Conservation (phyloP, 2,113 vertebrate species). For the Neogale vison region DNA sequence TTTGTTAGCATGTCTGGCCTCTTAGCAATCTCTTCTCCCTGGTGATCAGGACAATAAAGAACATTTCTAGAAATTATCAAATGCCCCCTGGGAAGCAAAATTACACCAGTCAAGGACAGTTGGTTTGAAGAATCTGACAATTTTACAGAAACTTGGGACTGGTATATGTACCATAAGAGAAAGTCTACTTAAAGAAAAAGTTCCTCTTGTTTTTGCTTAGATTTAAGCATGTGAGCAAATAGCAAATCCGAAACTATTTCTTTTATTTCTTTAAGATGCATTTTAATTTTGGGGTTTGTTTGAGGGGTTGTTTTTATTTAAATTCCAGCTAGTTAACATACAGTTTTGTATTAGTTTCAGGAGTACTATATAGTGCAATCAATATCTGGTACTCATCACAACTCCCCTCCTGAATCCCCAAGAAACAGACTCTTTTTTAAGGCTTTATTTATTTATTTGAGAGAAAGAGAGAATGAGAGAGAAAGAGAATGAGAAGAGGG, state of each 20-base stretch:
- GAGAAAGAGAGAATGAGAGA: too few species aligned
- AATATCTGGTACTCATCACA: neutral
- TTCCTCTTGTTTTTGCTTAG: neutral
- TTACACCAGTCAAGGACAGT: neutral
- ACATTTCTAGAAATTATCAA: neutral
- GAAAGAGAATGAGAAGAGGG: too few species aligned
- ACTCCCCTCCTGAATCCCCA: neutral
- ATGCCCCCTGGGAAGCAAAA: neutral
- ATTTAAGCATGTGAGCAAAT: neutral
- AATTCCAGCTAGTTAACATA: neutral
- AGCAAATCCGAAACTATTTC: neutral
- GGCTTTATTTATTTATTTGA: too few species aligned
- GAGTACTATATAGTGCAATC: neutral
- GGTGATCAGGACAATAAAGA: neutral
- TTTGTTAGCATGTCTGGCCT: neutral
- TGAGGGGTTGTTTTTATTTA: neutral
- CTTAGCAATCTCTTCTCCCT: neutral
- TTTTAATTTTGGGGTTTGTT: neutral
- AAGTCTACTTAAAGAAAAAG: neutral
- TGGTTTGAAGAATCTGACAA: neutral
- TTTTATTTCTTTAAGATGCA: neutral
- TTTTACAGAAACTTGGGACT: neutral
- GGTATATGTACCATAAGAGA: neutral
- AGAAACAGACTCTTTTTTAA: neutral
- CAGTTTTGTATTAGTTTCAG: neutral